A percentile compares a stretch with the other conserved stretches of the same genome.
These are phyloP conservation scores for Halisarca cf. caerulea DNA, from an alignment of 37 sponge, comb jelly and placozoan species.

Conservation along the genomic window DNA sequence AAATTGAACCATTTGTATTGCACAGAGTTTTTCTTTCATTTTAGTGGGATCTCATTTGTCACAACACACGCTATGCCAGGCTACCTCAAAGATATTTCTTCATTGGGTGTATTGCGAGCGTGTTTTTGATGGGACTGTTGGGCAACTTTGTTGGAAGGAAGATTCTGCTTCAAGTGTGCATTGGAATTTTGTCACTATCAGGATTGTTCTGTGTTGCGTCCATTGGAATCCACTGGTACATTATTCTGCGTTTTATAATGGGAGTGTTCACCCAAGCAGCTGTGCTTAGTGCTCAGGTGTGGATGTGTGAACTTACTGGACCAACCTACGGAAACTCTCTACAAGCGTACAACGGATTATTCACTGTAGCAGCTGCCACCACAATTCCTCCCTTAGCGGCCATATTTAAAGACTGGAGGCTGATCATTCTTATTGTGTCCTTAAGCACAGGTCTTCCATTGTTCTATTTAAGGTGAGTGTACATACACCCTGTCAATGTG, in stretches of 20 bases:
- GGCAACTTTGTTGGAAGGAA: neutral
- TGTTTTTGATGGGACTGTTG: neutral
- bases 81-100: conserved; percentile 4
- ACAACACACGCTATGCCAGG: neutral
- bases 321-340: neutral
- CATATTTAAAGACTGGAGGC: neutral
- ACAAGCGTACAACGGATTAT: neutral
- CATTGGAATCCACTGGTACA: neutral
- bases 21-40: too few relatives aligned
- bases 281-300: neutral
- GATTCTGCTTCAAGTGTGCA: neutral
- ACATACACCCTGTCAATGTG: neutral
- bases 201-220: neutral
- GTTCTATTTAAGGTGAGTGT: neutral
- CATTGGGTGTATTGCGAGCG: neutral
- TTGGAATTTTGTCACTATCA: neutral
- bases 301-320: neutral
- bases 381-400: neutral
- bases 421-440: neutral
- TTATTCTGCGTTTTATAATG: neutral
- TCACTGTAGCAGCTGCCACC: neutral
- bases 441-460: neutral
- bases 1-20: too few relatives aligned
- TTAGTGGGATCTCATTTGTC: neutral
- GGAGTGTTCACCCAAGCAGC: neutral